A percentile compares a stretch with the other conserved stretches of the same genome.
Conservation (phyloP, 23 tunicate species). For the Phallusia fumigata region DNA sequence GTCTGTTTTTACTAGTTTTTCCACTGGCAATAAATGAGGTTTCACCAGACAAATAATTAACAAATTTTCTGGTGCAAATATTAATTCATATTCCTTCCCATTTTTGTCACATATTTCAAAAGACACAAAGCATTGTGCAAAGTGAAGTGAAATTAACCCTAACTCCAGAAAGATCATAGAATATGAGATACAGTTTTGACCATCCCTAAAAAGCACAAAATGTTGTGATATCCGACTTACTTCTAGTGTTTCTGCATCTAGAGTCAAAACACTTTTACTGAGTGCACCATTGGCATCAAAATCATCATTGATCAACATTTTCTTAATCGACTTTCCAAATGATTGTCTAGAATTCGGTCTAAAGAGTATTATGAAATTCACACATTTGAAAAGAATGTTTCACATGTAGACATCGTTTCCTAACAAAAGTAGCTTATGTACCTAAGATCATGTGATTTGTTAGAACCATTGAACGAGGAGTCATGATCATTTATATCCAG, state of each 20-base stretch:
- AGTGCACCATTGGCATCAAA: not conserved
- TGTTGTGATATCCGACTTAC: not conserved
- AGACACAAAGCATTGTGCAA: too few species aligned
- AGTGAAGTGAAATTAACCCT: not conserved
- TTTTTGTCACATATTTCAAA: too few species aligned
- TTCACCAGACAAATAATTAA: too few species aligned
- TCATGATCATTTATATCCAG: not conserved
- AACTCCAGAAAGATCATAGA: not conserved
- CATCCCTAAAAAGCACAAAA: too few species aligned
- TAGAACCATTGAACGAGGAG: constrained; percentile 1
- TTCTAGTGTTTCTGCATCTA: constrained; percentile 25
- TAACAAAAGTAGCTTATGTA: not conserved
- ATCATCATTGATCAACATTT: constrained; percentile 4
- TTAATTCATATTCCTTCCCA: too few species aligned
- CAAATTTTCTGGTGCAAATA: too few species aligned
- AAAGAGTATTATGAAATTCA: not conserved
- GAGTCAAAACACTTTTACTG: constrained; percentile 30
- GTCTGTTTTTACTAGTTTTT: too few species aligned
- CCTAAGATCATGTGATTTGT: constrained; percentile 12
- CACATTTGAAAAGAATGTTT: not conserved
- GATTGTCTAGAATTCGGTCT: constrained; percentile 29
- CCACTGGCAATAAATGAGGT: too few species aligned
- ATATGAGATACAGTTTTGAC: too few species aligned
- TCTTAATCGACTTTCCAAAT: constrained; percentile 27
- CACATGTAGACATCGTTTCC: not conserved